Conservation (phyloP, 1,140 invertebrate genomes). For the Drosophila lacertosa region DNA sequence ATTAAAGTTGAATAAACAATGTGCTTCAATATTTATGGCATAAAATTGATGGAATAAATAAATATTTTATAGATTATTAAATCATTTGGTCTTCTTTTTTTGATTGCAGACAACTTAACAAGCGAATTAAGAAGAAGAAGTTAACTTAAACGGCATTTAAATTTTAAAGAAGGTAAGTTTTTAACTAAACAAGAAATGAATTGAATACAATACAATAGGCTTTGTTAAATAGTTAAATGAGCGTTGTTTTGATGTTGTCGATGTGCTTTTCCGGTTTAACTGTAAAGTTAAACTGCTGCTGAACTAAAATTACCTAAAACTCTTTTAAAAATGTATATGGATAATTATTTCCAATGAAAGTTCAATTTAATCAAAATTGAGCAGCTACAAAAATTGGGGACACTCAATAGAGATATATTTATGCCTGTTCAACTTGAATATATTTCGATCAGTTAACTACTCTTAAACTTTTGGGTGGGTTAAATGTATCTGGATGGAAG, state of each 20-base stretch:
- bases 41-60: too few relatives aligned
- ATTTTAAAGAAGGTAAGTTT: constrained; percentile 1
- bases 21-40: not conserved
- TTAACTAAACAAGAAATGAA: too few relatives aligned
- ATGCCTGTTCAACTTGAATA: too few relatives aligned
- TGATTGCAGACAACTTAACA: constrained; percentile 7
- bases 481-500: not conserved
- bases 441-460: too few relatives aligned
- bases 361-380: not conserved
- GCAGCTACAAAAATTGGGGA: not conserved
- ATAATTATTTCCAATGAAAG: too few relatives aligned
- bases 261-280: too few relatives aligned
- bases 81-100: not conserved
- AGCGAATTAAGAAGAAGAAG: not conserved
- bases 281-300: too few relatives aligned
- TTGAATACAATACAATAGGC: not conserved
- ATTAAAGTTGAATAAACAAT: not conserved
- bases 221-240: too few relatives aligned
- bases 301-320: too few relatives aligned
- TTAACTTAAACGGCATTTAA: not conserved
- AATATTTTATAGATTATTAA: not conserved
- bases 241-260: too few relatives aligned
- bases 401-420: too few relatives aligned
- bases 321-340: too few relatives aligned
- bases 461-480: not conserved